These are phyloP conservation scores for Zonitis immaculata DNA, from an alignment of 2,888 invertebrate species.

Conservation along the genomic window DNA sequence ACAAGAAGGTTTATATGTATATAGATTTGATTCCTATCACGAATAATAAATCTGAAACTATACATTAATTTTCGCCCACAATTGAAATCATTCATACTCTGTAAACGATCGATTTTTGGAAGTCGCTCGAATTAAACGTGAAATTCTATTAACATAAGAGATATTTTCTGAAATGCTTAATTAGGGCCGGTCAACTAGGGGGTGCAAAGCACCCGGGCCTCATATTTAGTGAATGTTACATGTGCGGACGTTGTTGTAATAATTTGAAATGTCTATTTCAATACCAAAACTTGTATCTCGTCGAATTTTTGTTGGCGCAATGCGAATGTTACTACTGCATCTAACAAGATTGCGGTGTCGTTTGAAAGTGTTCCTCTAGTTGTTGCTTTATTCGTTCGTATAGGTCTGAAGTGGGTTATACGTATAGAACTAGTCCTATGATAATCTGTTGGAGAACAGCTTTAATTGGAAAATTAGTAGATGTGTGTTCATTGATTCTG, in stretches of 20 bases:
- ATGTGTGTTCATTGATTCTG: not conserved
- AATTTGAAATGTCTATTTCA: slow-evolving; percentile 3
- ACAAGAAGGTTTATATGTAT: no score
- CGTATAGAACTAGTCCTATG: not conserved
- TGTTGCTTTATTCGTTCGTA: not conserved
- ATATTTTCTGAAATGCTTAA: no score
- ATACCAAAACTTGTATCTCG: not conserved
- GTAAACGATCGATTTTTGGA: no score
- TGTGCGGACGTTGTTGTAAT: not conserved
- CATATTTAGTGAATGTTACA: slow-evolving; percentile 1
- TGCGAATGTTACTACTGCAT: not conserved
- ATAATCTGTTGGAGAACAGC: not conserved
- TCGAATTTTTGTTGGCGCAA: not conserved
- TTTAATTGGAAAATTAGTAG: not conserved
- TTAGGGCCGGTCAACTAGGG: no score
- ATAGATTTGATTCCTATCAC: no score
- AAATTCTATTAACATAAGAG: no score
- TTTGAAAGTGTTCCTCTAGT: not conserved
- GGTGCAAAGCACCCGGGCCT: no score
- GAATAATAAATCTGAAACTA: no score
- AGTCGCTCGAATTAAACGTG: no score
- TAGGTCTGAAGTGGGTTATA: not conserved
- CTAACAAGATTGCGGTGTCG: not conserved
- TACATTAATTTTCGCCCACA: no score
- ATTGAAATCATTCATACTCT: no score